Percentiles rank a stretch among this genome's conserved stretches.
phyloP scores from a whole-genome alignment of 2,113 vertebrate genomes.

The Chaetops frenatus region DNA sequence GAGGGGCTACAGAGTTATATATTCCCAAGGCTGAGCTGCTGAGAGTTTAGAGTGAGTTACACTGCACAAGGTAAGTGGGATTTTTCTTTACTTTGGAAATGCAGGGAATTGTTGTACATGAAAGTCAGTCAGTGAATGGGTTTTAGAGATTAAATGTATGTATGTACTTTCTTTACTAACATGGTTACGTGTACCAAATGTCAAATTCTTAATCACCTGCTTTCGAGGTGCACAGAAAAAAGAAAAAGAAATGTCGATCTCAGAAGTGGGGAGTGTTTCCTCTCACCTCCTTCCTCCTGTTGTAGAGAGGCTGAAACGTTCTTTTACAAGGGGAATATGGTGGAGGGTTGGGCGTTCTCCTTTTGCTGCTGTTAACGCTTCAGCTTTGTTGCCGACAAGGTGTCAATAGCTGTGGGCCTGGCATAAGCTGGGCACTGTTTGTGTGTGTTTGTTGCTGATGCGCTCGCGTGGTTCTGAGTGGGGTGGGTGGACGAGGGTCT shows the following conservation, averaged over 20 bases:
- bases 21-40: neutral
- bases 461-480: accelerated
- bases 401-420: neutral
- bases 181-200: neutral
- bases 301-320: neutral
- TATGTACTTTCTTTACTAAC: neutral
- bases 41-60: neutral
- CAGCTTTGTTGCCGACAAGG: neutral
- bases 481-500: neutral
- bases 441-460: neutral
- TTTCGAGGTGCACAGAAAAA: neutral
- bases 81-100: neutral
- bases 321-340: neutral
- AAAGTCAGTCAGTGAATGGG: neutral
- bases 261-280: neutral
- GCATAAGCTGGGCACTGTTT: neutral
- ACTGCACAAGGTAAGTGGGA: neutral
- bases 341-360: neutral
- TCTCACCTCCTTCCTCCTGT: accelerated
- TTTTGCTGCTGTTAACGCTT: neutral
- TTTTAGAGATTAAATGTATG: neutral
- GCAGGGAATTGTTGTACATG: neutral
- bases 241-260: neutral
- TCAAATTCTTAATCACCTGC: neutral
- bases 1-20: neutral